phyloP scores from a whole-genome alignment of 2,797 vertebrate genomes.

The Malacoctenus gilli region DNA sequence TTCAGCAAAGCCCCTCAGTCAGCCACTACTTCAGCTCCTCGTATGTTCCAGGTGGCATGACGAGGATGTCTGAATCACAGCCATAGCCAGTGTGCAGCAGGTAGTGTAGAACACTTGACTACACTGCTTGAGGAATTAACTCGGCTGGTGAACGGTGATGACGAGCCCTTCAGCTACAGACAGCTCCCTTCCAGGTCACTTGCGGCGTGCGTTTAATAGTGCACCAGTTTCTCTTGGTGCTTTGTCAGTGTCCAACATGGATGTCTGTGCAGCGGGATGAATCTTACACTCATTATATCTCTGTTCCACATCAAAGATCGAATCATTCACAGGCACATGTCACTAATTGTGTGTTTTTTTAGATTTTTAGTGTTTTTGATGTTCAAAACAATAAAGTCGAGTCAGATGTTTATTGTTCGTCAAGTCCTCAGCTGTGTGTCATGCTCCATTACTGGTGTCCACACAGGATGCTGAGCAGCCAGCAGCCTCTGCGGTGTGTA shows the following conservation, averaged over 20 bases:
- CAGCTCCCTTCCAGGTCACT: conserved; percentile 36
- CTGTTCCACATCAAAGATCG: too few relatives aligned
- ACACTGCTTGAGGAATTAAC: not conserved
- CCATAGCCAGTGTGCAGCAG: too few relatives aligned
- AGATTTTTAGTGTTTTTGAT: too few relatives aligned
- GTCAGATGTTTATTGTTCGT: conserved; percentile 1
- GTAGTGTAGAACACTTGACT: too few relatives aligned
- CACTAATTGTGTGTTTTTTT: too few relatives aligned
- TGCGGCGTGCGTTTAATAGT: conserved; percentile 5
- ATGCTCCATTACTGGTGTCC: conserved; percentile 64
- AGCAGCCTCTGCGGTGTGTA: conserved; percentile 50
- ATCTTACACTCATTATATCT: too few relatives aligned
- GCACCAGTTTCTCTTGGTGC: conserved; percentile 13
- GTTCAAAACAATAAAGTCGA: too few relatives aligned
- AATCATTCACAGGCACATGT: too few relatives aligned
- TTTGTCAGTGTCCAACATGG: conserved; percentile 1
- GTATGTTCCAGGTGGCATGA: too few relatives aligned
- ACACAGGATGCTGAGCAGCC: conserved; percentile 71
- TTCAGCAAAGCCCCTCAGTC: too few relatives aligned
- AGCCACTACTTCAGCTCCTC: too few relatives aligned
- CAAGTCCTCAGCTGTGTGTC: conserved; percentile 23
- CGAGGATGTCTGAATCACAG: too few relatives aligned
- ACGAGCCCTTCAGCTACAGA: conserved; percentile 18
- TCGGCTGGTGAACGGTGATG: not conserved
- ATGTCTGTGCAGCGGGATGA: conserved; percentile 21